Percentiles rank a stretch among this genome's conserved stretches.
phyloP scores from a whole-genome alignment of 2,888 invertebrate species.

The Seira sanloemensis region DNA sequence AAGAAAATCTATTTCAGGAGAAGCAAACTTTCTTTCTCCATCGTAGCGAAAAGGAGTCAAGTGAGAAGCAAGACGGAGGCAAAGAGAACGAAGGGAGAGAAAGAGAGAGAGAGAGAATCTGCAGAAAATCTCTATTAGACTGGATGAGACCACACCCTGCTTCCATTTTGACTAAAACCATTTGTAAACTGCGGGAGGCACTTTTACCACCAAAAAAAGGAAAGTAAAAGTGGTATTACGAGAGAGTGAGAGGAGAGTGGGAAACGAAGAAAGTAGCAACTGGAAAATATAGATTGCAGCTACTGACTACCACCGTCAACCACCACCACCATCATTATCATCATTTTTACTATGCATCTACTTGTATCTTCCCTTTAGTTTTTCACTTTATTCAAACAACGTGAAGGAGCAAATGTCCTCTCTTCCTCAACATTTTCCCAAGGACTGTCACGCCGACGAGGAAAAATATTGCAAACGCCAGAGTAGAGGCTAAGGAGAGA shows the following conservation, averaged over 20 bases:
- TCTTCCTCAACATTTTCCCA: constrained; percentile 10
- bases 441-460: constrained; percentile 34
- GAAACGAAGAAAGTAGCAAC: background rate
- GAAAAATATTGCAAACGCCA: constrained; percentile 32
- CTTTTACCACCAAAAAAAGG: constrained; percentile 53
- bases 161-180: constrained; percentile 71
- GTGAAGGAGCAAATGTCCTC: constrained; percentile 12
- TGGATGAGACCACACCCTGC: constrained; percentile 68
- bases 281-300: constrained; percentile 14
- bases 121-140: constrained; percentile 68
- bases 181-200: constrained; percentile 71
- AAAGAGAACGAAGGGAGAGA: constrained; percentile 33
- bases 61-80: constrained; percentile 26
- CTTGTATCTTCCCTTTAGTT: constrained; percentile 25
- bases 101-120: constrained; percentile 48
- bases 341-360: constrained; percentile 29
- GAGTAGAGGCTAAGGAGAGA: background rate
- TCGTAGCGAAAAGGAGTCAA: background rate
- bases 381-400: too few relatives aligned
- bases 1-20: background rate
- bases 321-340: constrained; percentile 36
- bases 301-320: background rate
- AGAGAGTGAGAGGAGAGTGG: constrained; percentile 2
- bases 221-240: constrained; percentile 17
- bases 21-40: constrained; percentile 6